Evolutionary conservation across 35 echinoderm and acorn worm genomes (phyloP).

Genomic region (Heliocidaris tuberculata): DNA sequence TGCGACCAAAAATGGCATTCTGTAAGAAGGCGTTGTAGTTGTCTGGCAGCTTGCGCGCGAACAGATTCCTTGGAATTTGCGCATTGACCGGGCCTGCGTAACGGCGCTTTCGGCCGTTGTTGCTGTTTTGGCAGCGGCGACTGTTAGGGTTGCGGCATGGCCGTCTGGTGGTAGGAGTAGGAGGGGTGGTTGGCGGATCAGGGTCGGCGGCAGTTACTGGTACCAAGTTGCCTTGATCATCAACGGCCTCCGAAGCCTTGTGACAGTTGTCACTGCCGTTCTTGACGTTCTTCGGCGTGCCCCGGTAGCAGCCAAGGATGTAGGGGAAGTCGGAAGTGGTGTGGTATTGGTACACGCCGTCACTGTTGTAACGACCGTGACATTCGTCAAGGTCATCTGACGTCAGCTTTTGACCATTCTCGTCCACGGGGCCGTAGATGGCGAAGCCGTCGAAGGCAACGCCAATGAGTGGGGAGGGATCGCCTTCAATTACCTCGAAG

Average conservation of each 20-base stretch:
- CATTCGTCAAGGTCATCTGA: constrained; percentile 74
- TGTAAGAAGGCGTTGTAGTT: no score
- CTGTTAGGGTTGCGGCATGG: no score
- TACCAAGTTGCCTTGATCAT: neutral
- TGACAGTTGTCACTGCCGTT: constrained; percentile 34
- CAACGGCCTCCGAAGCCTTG: constrained; percentile 58
- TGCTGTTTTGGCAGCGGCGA: no score
- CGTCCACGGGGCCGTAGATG: constrained; percentile 80
- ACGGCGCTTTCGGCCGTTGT: no score
- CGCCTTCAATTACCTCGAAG: constrained; percentile 51
- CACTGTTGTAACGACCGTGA: constrained; percentile 51
- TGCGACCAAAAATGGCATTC: no score
- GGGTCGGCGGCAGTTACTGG: no score
- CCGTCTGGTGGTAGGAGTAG: no score
- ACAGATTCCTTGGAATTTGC: no score
- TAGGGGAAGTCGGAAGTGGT: constrained; percentile 88
- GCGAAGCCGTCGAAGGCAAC: constrained; percentile 78
- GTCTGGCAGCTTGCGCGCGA: no score
- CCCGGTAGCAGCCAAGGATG: constrained; percentile 81
- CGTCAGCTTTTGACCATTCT: constrained; percentile 62
- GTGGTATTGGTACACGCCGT: constrained; percentile 85
- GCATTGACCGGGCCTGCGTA: no score
- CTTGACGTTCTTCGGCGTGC: constrained; percentile 36
- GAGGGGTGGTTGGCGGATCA: no score
- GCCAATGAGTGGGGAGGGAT: constrained; percentile 54